A percentile compares a stretch with the other conserved stretches of the same genome.
Evolutionary conservation across 2,888 invertebrate genomes (phyloP).

Genomic region (Xestia rhomboidea): DNA sequence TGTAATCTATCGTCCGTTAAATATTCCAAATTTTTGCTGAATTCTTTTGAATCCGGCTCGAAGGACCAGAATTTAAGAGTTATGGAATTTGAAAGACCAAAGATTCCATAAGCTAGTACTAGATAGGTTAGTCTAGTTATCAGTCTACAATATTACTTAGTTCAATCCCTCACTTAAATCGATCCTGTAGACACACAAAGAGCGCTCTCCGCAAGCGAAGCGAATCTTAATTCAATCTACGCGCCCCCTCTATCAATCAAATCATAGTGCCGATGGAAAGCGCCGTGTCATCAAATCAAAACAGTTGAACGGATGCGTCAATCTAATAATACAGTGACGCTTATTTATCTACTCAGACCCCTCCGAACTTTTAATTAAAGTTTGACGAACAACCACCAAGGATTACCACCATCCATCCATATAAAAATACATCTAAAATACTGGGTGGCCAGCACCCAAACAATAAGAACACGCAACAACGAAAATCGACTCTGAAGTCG

Average conservation of each 20-base stretch:
- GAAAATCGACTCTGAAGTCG: slow-evolving; percentile 79
- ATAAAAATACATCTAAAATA: slow-evolving; percentile 71
- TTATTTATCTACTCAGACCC: slow-evolving; percentile 59
- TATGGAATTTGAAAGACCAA: neutral
- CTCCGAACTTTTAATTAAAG: slow-evolving; percentile 83
- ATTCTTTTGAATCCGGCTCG: neutral
- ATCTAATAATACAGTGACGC: slow-evolving; percentile 62
- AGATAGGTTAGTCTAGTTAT: neutral
- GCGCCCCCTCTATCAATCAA: slow-evolving; percentile 59
- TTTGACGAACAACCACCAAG: slow-evolving; percentile 73
- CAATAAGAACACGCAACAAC: slow-evolving; percentile 69
- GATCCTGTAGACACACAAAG: slow-evolving; percentile 50
- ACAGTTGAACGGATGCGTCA: slow-evolving; percentile 55
- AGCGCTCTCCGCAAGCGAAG: slow-evolving; percentile 51
- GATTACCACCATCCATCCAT: slow-evolving; percentile 64
- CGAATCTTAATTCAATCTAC: slow-evolving; percentile 59
- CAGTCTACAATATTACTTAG: neutral
- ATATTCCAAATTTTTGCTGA: neutral
- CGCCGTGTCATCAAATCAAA: slow-evolving; percentile 66
- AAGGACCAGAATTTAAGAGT: neutral
- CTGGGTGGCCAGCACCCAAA: slow-evolving; percentile 68
- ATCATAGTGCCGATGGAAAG: slow-evolving; percentile 56
- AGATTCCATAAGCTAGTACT: neutral
- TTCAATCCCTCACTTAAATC: slow-evolving; percentile 38
- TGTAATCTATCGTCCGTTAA: neutral